Evolutionary conservation across 2,888 invertebrate genomes (phyloP).

Genomic region (Harpalus rufipes): DNA sequence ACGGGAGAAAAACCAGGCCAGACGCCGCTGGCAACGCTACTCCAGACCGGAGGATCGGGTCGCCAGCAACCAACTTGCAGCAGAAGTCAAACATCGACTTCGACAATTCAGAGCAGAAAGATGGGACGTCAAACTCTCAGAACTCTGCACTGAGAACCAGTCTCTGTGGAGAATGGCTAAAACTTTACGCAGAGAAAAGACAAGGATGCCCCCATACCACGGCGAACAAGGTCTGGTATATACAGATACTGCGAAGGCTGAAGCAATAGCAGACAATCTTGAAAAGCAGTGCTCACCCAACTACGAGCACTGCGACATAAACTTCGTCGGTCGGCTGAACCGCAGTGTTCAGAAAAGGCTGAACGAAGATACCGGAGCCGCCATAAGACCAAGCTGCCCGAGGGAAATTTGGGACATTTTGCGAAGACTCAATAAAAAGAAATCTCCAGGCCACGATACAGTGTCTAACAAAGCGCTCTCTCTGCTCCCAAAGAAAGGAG

Average conservation of each 20-base stretch:
- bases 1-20: constrained; percentile 2
- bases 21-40: constrained; percentile 23
- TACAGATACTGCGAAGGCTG: constrained; percentile 49
- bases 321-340: constrained; percentile 16
- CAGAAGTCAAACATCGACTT: neutral
- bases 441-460: constrained; percentile 61
- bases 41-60: neutral
- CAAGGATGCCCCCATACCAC: constrained; percentile 26
- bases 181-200: constrained; percentile 13
- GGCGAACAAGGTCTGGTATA: constrained; percentile 55
- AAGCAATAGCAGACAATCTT: constrained; percentile 47
- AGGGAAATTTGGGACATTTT: constrained; percentile 6
- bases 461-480: constrained; percentile 27
- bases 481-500: constrained; percentile 11
- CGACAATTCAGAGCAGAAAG: neutral
- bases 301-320: constrained; percentile 49
- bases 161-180: constrained; percentile 51
- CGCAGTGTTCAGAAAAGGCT: constrained; percentile 9
- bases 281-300: constrained; percentile 21
- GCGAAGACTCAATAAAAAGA: constrained; percentile 23
- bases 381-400: constrained; percentile 22
- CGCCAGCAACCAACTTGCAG: neutral
- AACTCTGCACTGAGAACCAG: constrained; percentile 22
- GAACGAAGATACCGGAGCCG: neutral
- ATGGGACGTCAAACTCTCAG: constrained; percentile 22